A percentile compares a stretch with the other conserved stretches of the same genome.
These are phyloP conservation scores for Eubasilissa splendida DNA, from an alignment of 2,888 invertebrate species.

Conservation along the genomic window DNA sequence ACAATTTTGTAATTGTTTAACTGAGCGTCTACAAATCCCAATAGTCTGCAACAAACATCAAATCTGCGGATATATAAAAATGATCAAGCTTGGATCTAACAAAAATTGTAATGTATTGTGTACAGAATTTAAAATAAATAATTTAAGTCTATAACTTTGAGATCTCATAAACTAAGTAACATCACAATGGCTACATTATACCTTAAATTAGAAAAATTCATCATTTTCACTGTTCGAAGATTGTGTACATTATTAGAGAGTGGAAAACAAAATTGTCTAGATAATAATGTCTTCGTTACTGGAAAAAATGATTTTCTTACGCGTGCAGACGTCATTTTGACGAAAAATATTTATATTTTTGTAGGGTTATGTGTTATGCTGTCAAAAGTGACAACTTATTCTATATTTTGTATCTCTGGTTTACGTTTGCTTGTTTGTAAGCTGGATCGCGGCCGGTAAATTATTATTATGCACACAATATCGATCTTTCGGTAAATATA, in stretches of 20 bases:
- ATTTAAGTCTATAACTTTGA: too few relatives aligned
- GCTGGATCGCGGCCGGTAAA: too few relatives aligned
- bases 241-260: neutral
- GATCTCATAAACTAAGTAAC: neutral
- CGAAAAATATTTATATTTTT: neutral
- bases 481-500: too few relatives aligned
- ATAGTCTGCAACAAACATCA: neutral
- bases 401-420: too few relatives aligned
- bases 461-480: too few relatives aligned
- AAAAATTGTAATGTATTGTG: too few relatives aligned
- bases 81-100: too few relatives aligned
- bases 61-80: too few relatives aligned
- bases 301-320: conserved; percentile 16
- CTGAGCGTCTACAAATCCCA: neutral
- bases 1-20: neutral
- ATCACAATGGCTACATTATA: neutral
- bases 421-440: too few relatives aligned
- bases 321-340: conserved; percentile 18
- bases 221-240: neutral
- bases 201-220: neutral
- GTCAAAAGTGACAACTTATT: neutral
- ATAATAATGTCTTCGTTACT: neutral
- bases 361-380: neutral
- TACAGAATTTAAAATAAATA: too few relatives aligned
- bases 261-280: neutral